phyloP scores from a whole-genome alignment of 1,140 invertebrate species.

The Panulirus ornatus region DNA sequence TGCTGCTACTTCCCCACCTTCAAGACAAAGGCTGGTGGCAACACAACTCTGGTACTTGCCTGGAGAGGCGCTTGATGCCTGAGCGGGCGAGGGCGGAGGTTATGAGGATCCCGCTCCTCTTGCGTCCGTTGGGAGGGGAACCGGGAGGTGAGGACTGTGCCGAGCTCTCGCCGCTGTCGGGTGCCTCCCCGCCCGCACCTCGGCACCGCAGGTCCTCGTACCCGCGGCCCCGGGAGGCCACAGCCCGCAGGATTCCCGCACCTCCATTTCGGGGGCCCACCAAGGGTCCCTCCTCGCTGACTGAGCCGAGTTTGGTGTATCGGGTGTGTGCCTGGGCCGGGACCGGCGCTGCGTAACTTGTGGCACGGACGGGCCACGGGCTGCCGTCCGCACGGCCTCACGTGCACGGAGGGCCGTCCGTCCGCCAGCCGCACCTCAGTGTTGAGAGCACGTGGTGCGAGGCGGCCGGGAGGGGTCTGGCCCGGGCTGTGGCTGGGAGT shows the following conservation, averaged over 20 bases:
- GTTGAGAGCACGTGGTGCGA: not conserved
- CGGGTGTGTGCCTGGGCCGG: constrained; percentile 13
- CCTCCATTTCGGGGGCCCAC: not conserved
- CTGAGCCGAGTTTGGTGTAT: constrained; percentile 43
- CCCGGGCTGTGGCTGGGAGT: constrained; percentile 26
- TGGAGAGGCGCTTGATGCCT: constrained; percentile 63
- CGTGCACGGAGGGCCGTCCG: constrained; percentile 32
- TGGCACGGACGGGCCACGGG: constrained; percentile 51
- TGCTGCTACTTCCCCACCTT: too few species aligned
- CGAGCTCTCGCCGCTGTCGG: constrained; percentile 58
- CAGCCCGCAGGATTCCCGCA: constrained; percentile 45
- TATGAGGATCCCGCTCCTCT: constrained; percentile 55
- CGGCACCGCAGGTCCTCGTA: constrained; percentile 67
- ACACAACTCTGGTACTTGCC: not conserved
- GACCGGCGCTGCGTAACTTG: not conserved
- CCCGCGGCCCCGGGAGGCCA: constrained; percentile 49
- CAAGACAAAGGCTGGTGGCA: too few species aligned
- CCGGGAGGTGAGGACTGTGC: constrained; percentile 3
- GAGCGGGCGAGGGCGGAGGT: constrained; percentile 59
- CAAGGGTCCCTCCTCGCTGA: constrained; percentile 14
- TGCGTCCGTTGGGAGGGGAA: not conserved
- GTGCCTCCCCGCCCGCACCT: constrained; percentile 52
- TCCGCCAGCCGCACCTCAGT: constrained; percentile 46
- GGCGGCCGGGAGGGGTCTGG: not conserved
- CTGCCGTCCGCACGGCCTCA: not conserved